Base-by-base conservation (phyloP, 2,797 vertebrate species). In the Sparidentex hasta region DNA sequence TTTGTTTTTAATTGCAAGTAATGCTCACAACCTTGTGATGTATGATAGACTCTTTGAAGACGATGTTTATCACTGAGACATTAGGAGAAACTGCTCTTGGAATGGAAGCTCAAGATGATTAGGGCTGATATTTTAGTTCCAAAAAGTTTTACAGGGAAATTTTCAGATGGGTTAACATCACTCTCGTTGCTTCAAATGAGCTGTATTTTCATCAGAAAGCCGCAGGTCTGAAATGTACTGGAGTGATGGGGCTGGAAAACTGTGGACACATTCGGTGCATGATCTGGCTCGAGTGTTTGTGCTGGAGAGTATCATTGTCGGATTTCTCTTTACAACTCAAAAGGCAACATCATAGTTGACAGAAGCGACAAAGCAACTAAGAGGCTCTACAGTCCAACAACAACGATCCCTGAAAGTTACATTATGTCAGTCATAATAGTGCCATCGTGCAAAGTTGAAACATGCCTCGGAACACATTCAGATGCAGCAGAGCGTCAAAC, bases 1-100 rank as follows among this genome's bases (percentile, higher is more conserved):
- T 78, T 80, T 79, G 66, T 79, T 80, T 86, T 65, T 44, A 71
- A 70, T 84, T 72, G 33, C 38, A 61, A 4, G 7, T 51, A 21
- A 65, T 66, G 74, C 11, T 74, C 58, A 23, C 74, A 51, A 17
- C 48, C 11, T 3, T 5, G 0, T 47, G 48, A 64, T 62, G 21
- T 44, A 46, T 51, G 57, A 52, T 54, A 54, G 16, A 41, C 58
- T 38, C 76, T 63, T 44, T 0, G 33, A 52, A 64, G 48, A 25
- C 8, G 63, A 58, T 52, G 69, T 17, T 68, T 65, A 43, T 80
- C 18, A 25, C 2, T 47, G 48, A 74, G 61, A 48, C 17, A 4
- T 66, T 55, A 54, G 5, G 25, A 57, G 18, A 80, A 72, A 77
- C 21, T 69, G 56, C 25, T 11, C 29, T 56, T 51, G 57, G 25